Evolutionary conservation across 2,888 invertebrate species (phyloP).

Genomic region (Eulithis prunata): DNA sequence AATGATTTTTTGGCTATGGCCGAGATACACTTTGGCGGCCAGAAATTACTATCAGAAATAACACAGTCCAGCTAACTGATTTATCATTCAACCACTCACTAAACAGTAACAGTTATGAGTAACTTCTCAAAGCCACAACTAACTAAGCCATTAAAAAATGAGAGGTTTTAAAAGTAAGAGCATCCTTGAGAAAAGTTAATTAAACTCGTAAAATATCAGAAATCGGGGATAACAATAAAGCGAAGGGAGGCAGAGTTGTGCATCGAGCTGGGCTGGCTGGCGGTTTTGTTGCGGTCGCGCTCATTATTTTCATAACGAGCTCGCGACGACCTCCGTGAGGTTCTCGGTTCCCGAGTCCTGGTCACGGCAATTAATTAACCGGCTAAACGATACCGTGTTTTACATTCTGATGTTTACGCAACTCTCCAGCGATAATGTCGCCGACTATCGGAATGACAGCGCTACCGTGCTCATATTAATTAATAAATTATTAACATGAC

Average conservation of each 20-base stretch:
- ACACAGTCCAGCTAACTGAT: too few relatives aligned
- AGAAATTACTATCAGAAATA: too few relatives aligned
- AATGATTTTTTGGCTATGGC: too few relatives aligned
- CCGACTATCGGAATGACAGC: slow-evolving; percentile 70
- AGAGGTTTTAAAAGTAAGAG: slow-evolving; percentile 31
- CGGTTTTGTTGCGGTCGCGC: slow-evolving; percentile 58
- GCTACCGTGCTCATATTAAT: slow-evolving; percentile 74
- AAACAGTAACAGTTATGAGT: too few relatives aligned
- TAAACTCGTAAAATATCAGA: slow-evolving; percentile 59
- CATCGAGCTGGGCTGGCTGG: slow-evolving; percentile 49
- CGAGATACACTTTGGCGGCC: too few relatives aligned
- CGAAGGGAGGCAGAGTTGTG: slow-evolving; percentile 63
- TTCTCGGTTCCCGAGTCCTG: slow-evolving; percentile 63
- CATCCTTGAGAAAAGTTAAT: slow-evolving; percentile 49
- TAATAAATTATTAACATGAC: slow-evolving; percentile 76
- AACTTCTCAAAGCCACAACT: background rate
- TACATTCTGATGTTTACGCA: slow-evolving; percentile 81
- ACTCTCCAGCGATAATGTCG: slow-evolving; percentile 80
- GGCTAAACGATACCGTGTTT: slow-evolving; percentile 82
- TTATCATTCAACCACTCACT: too few relatives aligned
- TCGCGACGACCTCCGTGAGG: slow-evolving; percentile 57
- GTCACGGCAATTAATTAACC: slow-evolving; percentile 81
- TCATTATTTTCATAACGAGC: slow-evolving; percentile 81
- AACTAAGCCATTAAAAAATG: slow-evolving; percentile 10
- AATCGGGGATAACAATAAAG: slow-evolving; percentile 66